These are phyloP conservation scores for Drosophila mauritiana DNA, from an alignment of 1,140 invertebrate genomes.

Conservation along the genomic window DNA sequence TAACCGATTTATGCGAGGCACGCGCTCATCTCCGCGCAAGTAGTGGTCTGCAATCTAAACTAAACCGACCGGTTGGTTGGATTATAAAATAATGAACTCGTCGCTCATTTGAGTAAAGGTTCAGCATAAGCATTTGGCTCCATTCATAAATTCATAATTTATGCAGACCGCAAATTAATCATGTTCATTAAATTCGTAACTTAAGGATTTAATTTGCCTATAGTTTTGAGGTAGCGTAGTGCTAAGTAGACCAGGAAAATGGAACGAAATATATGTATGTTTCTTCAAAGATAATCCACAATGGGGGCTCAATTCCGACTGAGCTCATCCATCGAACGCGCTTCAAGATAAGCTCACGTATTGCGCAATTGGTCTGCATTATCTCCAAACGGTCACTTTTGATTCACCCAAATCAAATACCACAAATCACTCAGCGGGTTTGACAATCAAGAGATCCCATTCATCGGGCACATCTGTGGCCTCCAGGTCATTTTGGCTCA, in stretches of 20 bases:
- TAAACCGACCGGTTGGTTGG: conserved; percentile 50
- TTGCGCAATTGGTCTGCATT: conserved; percentile 26
- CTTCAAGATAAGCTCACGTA: conserved; percentile 21
- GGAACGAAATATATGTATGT: background rate
- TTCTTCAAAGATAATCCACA: background rate
- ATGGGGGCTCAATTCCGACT: conserved; percentile 16
- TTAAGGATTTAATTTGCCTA: too few species aligned
- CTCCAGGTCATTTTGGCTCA: conserved; percentile 11
- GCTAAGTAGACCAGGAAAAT: background rate
- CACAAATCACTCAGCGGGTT: background rate
- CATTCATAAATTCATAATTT: conserved; percentile 16
- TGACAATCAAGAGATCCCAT: conserved; percentile 1
- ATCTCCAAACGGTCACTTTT: conserved; percentile 14
- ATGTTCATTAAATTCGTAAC: background rate
- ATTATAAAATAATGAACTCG: background rate
- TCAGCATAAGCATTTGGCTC: background rate
- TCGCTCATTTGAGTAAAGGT: background rate
- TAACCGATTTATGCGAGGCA: conserved; percentile 47
- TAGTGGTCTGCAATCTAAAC: conserved; percentile 21
- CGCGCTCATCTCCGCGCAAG: conserved; percentile 46
- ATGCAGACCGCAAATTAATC: background rate
- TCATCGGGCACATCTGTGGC: background rate
- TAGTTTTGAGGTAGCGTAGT: too few species aligned
- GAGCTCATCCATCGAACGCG: background rate
- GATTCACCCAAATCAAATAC: background rate